phyloP scores from a whole-genome alignment of 2,797 vertebrate species.

The Chrysocyon brachyurus region DNA sequence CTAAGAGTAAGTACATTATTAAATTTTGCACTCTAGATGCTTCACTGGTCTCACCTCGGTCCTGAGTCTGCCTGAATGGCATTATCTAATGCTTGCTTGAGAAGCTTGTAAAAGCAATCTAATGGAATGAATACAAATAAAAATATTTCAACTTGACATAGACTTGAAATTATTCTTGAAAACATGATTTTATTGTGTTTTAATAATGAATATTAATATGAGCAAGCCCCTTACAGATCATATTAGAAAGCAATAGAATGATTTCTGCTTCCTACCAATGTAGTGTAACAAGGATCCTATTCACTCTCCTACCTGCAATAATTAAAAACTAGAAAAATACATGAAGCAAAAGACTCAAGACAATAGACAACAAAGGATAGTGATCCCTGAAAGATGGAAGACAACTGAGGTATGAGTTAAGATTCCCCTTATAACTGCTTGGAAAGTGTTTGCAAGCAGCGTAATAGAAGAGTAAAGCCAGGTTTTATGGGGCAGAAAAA shows the following conservation, averaged over 20 bases:
- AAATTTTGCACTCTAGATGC: background rate
- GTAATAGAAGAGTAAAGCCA: background rate
- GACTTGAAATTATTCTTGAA: background rate
- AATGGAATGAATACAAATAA: background rate
- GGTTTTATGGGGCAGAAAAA: background rate
- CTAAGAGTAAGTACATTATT: background rate
- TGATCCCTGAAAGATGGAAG: background rate
- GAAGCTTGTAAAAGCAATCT: background rate
- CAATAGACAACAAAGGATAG: background rate
- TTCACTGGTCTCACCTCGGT: background rate
- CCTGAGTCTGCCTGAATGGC: background rate
- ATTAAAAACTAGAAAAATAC: background rate
- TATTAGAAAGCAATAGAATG: background rate
- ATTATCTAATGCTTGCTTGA: background rate
- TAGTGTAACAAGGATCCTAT: background rate
- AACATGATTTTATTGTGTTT: background rate
- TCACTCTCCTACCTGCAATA: background rate
- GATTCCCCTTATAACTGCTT: background rate
- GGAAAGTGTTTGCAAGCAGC: background rate
- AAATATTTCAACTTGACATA: background rate
- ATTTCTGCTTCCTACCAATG: background rate
- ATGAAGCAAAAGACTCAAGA: background rate
- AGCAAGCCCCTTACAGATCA: background rate
- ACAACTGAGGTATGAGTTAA: background rate
- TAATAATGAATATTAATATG: background rate